Base-by-base conservation (phyloP, 2,113 vertebrate species). In the Brachypodius melanocephalos region DNA sequence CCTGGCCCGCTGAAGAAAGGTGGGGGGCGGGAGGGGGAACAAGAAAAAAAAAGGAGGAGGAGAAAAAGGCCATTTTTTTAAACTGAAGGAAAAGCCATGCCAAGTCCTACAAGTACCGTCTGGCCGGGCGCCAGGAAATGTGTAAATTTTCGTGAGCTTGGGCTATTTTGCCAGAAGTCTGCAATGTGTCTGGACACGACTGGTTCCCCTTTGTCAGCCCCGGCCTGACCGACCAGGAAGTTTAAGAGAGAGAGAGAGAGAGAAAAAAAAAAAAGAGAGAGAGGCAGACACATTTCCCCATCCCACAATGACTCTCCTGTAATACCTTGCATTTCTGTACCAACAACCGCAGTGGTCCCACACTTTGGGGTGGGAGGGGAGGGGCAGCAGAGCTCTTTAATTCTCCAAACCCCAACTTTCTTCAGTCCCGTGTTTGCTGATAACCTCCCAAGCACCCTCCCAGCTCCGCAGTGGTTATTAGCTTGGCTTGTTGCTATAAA, bases 51-150 rank as follows among this genome's bases (percentile, higher is more conserved):
- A 21, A 17, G 5, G 12, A 10, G 20, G 6, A 31, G 48, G 10
- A 5, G 18, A 95, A 82, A 65, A 81, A 88, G 91, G 94, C 96
- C 96, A 97, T 97, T 98, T 98, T 98, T 58, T 98, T 97, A 98
- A 98, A 98, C 97, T 97, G 98, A 98, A 98, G 98, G 98, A 97
- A 98, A 97, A 98, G 97, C 97, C 97, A 98, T 98, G 99, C 98
- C 98, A 98, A 98, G 98, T 97, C 97, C 98, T 97, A 95, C 98
- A 98, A 98, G 97, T 94, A 97, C 96, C 36, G 93, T 98, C 98
- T 97, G 98, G 98, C 98, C 24, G 3, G 63, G 86, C 17, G 98
- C 98, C 98, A 99, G 98, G 96, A 98, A 97, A 96, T 97, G 97
- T 97, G 97, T 98, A 98, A 97, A 98, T 98, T 98, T 98, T 98